Conservation (phyloP, 2,888 invertebrate genomes). For the Drymonia ruficornis region DNA sequence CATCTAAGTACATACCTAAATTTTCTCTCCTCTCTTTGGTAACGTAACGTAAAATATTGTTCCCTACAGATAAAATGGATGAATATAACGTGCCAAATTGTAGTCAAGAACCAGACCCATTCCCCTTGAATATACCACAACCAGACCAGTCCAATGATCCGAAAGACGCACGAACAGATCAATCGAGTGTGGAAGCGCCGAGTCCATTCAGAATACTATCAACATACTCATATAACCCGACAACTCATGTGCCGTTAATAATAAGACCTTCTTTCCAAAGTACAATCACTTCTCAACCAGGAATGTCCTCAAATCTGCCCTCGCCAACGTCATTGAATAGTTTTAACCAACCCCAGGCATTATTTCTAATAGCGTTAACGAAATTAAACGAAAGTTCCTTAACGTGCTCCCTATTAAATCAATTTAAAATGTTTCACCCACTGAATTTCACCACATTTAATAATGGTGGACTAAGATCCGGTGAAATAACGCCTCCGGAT, state of each 20-base stretch:
- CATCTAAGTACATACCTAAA: no score
- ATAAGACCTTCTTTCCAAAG: conserved; percentile 34
- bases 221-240: background rate
- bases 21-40: background rate
- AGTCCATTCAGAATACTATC: conserved; percentile 16
- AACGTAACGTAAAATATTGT: background rate
- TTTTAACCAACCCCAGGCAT: conserved; percentile 52
- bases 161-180: conserved; percentile 4
- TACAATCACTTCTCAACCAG: conserved; percentile 30
- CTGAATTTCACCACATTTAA: conserved; percentile 15
- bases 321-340: conserved; percentile 39
- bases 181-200: conserved; percentile 14
- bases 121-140: conserved; percentile 11
- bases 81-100: conserved; percentile 31
- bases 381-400: conserved; percentile 62
- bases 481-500: conserved; percentile 64
- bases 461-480: conserved; percentile 28
- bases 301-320: conserved; percentile 34
- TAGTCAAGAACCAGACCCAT: conserved; percentile 29
- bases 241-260: conserved; percentile 27
- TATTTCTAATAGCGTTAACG: conserved; percentile 65
- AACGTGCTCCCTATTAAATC: conserved; percentile 41
- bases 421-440: conserved; percentile 27
- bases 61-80: conserved; percentile 33
- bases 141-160: conserved; percentile 11